These are phyloP conservation scores for Corydoras sp. DNA, from an alignment of 2,113 vertebrate genomes.

Conservation along the genomic window DNA sequence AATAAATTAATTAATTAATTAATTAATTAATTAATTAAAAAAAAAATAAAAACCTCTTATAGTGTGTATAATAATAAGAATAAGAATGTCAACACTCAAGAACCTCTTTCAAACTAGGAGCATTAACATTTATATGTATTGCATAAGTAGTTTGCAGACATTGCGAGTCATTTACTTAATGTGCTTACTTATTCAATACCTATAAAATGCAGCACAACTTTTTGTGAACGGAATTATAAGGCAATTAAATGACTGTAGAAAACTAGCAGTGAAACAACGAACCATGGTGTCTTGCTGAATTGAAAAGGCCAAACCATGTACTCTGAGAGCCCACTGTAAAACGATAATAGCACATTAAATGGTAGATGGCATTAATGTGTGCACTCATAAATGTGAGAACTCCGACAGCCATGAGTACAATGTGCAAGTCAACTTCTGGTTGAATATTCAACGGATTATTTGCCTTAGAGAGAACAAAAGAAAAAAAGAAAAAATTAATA, in stretches of 20 bases:
- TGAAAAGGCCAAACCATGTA: conserved; percentile 1
- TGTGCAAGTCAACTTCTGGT: not conserved
- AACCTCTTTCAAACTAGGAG: too few relatives aligned
- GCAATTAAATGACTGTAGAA: conserved; percentile 36
- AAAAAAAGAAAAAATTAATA: too few relatives aligned
- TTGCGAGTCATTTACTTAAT: conserved; percentile 33
- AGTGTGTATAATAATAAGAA: too few relatives aligned
- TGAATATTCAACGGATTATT: conserved; percentile 11
- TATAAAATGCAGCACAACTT: conserved; percentile 40
- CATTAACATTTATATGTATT: too few relatives aligned
- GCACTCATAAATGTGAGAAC: conserved; percentile 23
- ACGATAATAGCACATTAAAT: conserved; percentile 35
- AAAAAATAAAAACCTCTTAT: too few relatives aligned
- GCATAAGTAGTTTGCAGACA: not conserved
- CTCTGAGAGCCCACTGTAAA: conserved; percentile 30
- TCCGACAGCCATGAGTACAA: not conserved
- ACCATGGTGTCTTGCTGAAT: conserved; percentile 9
- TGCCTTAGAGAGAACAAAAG: not conserved
- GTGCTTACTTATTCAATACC: conserved; percentile 38
- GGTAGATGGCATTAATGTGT: conserved; percentile 33
- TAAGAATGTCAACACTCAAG: too few relatives aligned
- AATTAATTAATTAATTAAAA: too few relatives aligned
- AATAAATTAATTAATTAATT: too few relatives aligned
- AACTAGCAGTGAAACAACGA: conserved; percentile 29
- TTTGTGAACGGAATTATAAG: conserved; percentile 36